Evolutionary conservation across 2,113 vertebrate genomes (phyloP).

Genomic region (Delphinus delphis): DNA sequence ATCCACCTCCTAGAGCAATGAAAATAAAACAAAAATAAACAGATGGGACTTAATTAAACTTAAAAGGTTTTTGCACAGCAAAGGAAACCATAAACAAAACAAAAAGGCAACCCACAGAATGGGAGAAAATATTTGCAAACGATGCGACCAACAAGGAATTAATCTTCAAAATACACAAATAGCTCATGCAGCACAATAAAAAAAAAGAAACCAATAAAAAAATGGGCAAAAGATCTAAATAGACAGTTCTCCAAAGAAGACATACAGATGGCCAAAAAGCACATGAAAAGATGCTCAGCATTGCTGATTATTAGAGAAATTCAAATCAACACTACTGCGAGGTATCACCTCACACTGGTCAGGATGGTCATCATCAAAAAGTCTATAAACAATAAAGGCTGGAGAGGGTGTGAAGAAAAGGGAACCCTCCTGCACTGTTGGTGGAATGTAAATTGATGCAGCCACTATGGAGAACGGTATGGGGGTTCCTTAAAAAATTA

Average conservation of each 20-base stretch:
- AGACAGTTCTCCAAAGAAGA: background rate
- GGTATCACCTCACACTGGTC: background rate
- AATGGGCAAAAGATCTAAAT: background rate
- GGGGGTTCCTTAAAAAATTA: background rate
- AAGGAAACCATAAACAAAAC: background rate
- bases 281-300: background rate
- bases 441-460: fast-evolving
- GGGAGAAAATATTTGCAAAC: background rate
- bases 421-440: background rate
- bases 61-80: background rate
- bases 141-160: background rate
- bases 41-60: background rate
- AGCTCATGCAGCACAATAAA: background rate
- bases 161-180: background rate
- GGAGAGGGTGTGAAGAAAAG: background rate
- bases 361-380: background rate
- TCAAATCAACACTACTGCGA: background rate
- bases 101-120: background rate
- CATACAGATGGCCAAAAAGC: background rate
- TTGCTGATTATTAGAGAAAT: background rate
- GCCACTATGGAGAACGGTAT: background rate
- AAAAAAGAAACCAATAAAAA: background rate
- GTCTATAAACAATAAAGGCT: background rate
- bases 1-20: background rate
- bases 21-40: background rate